Base-by-base conservation (phyloP, 2,797 vertebrate species). In the Oreonectes daqikongensis region DNA sequence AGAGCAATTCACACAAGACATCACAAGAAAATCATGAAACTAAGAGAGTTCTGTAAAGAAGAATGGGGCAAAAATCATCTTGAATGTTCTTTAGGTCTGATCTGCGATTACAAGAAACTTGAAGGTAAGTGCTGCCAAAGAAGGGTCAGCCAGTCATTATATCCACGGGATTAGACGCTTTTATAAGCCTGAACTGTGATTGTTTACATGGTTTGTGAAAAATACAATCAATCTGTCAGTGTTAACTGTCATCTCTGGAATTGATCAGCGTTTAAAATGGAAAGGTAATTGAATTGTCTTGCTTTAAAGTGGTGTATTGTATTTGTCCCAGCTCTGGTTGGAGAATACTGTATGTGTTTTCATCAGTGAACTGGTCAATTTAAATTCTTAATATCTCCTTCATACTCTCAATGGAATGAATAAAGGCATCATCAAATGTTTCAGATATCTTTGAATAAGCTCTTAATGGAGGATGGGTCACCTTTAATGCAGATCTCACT, bases 391-490 rank as follows among this genome's bases (percentile, higher is more conserved):
- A 60, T 68, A 24, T 66, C 55, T 57, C 26, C 44, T 28, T n/a
- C n/a, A n/a, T n/a, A n/a, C n/a, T n/a, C n/a, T n/a, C n/a, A n/a
- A n/a, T 69, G 52, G 46, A 26, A 63, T 61, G 72, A 42, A 61
- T 72, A 73, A 48, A 81, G 63, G 63, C 42, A 76, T 68, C 69
- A 77, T 68, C 32, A 72, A 72, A 77, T 72, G 63, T 75, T 72
- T 77, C 72, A 52, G 48, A 77, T 24, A 61, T 17, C 35, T 38
- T 35, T 44, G 53, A 61, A 59, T 63, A 67, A 67, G 61, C 50
- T 14, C 20, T 55, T 72, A 72, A 77, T 77, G 75, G 79, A 60
- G 59, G 79, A 69, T 46, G 53, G 79, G 46, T 72, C 69, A 69
- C 38, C 50, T 60, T 46, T 68, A 53, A 77, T 68, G 68, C 63